Conservation (phyloP, 2,113 vertebrate genomes). For the Sinocyclocheilus maitianheensis region DNA sequence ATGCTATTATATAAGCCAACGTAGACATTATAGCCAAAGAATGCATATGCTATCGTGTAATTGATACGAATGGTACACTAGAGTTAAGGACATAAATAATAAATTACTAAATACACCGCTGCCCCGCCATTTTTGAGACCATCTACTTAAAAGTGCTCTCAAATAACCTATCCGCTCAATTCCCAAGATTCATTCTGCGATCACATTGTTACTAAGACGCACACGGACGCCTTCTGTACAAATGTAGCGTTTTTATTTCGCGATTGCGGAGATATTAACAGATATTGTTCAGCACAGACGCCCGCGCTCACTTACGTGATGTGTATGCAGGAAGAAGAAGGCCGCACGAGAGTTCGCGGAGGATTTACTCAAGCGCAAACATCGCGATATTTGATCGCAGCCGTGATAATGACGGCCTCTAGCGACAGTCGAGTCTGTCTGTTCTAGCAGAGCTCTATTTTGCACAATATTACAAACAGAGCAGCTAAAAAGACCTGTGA, state of each 20-base stretch:
- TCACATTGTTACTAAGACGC: too few species aligned
- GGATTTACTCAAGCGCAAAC: conserved; percentile 20
- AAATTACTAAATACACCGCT: too few species aligned
- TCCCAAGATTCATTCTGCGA: background rate
- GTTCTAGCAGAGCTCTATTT: too few species aligned
- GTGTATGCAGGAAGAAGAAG: conserved; percentile 77
- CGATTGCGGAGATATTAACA: conserved; percentile 63
- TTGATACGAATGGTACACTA: background rate
- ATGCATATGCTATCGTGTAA: rapidly evolving
- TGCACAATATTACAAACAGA: too few species aligned
- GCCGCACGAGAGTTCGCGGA: background rate
- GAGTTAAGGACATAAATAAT: background rate
- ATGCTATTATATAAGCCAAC: background rate
- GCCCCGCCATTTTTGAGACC: background rate
- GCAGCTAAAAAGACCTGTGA: too few species aligned
- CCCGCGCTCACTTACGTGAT: conserved; percentile 71
- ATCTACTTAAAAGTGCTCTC: background rate
- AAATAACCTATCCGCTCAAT: background rate
- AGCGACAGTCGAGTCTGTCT: background rate
- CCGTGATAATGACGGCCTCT: background rate
- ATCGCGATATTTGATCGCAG: conserved; percentile 69
- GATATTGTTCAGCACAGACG: background rate
- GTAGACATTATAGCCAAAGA: too few species aligned
- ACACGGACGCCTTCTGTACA: rapidly evolving
- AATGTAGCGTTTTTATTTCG: rapidly evolving